phyloP scores from a whole-genome alignment of 2,113 vertebrate genomes.

The Chaetodon trifascialis region DNA sequence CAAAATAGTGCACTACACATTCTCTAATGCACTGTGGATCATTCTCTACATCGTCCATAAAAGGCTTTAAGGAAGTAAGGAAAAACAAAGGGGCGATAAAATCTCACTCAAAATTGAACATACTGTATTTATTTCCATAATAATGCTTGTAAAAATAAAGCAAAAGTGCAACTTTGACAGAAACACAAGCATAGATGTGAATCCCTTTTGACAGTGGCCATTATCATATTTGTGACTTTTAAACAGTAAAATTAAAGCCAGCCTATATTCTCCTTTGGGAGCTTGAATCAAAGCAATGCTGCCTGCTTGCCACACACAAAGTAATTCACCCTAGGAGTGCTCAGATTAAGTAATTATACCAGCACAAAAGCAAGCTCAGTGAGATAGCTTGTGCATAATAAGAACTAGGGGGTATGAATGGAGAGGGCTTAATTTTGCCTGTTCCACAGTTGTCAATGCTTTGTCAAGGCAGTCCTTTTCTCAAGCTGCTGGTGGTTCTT shows the following conservation, averaged over 20 bases:
- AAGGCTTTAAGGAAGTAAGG: constrained; percentile 27
- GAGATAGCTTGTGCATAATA: constrained; percentile 79
- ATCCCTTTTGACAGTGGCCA: constrained; percentile 48
- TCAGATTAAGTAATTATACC: constrained; percentile 81
- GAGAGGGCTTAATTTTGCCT: constrained; percentile 75
- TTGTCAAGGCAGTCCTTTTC: constrained; percentile 76
- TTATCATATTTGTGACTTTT: constrained; percentile 54
- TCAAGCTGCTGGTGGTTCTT: constrained; percentile 62
- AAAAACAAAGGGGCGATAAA: constrained; percentile 37
- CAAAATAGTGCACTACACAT: constrained; percentile 34
- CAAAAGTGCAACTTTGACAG: constrained; percentile 35
- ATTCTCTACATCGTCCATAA: constrained; percentile 33
- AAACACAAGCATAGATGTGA: constrained; percentile 34
- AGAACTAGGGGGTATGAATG: constrained; percentile 76
- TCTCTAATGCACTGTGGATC: constrained; percentile 56
- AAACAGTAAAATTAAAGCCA: constrained; percentile 63
- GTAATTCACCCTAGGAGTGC: constrained; percentile 71
- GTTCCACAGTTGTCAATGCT: constrained; percentile 76
- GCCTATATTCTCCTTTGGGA: constrained; percentile 61
- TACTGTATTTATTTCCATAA: constrained; percentile 39
- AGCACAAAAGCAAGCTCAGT: constrained; percentile 75
- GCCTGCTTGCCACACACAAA: constrained; percentile 65
- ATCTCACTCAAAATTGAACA: constrained; percentile 23
- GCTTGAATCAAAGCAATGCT: constrained; percentile 64
- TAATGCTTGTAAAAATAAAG: constrained; percentile 11